Evolutionary conservation across 2,888 invertebrate genomes (phyloP).

Genomic region (Diaprepes abbreviatus): DNA sequence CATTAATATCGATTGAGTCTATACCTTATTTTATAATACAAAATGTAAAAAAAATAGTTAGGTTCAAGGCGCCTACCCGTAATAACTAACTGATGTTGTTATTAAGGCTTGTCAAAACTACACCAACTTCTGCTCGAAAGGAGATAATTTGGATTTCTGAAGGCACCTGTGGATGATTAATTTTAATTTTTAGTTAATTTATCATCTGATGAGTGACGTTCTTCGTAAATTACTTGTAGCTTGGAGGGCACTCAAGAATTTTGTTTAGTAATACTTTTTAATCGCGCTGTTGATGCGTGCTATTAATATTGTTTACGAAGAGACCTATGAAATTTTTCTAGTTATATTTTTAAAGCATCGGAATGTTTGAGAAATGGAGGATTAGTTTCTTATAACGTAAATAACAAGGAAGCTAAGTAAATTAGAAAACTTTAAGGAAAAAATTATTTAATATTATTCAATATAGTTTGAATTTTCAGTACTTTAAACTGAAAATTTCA

Average conservation of each 20-base stretch:
- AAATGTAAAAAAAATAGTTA: constrained; percentile 1
- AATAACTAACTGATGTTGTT: constrained; percentile 42
- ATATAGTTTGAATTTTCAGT: too few species aligned
- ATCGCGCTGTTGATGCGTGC: constrained; percentile 12
- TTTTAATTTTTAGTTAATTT: constrained; percentile 47
- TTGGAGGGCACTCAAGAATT: constrained; percentile 31
- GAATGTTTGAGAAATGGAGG: too few species aligned
- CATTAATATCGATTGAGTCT: too few species aligned
- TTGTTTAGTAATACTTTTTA: constrained; percentile 46
- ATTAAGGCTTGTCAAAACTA: constrained; percentile 46
- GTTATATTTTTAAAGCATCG: too few species aligned
- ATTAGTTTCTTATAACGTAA: too few species aligned
- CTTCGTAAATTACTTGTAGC: constrained; percentile 26
- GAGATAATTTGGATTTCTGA: constrained; percentile 48
- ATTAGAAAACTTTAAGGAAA: too few species aligned
- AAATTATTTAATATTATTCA: too few species aligned
- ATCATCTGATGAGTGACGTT: constrained; percentile 44
- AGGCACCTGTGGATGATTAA: constrained; percentile 49
- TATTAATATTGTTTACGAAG: not conserved
- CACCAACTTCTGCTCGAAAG: constrained; percentile 36
- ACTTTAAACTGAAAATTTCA: too few species aligned
- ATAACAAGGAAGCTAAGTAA: too few species aligned
- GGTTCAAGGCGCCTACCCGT: not conserved
- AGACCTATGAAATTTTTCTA: too few species aligned
- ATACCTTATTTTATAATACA: too few species aligned